Conservation (phyloP, 1,140 invertebrate species). For the Helicoverpa armigera region DNA sequence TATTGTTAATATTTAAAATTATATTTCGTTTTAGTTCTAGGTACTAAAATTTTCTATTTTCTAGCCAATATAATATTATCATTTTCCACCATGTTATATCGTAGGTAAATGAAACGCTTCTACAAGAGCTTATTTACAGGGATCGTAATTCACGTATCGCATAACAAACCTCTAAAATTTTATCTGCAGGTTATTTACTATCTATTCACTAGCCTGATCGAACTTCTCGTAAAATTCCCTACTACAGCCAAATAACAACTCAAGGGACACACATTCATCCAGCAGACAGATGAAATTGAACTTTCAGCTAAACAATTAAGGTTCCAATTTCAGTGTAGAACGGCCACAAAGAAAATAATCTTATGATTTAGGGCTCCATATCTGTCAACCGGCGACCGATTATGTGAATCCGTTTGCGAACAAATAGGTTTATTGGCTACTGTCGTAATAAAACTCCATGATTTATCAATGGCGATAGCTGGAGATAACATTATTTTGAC, state of each 20-base stretch:
- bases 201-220: slow-evolving; percentile 64
- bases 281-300: slow-evolving; percentile 35
- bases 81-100: background rate
- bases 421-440: slow-evolving; percentile 83
- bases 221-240: slow-evolving; percentile 70
- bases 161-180: slow-evolving; percentile 55
- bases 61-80: background rate
- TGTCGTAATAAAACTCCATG: slow-evolving; percentile 73
- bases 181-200: slow-evolving; percentile 65
- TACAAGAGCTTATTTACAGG: slow-evolving; percentile 12
- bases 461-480: slow-evolving; percentile 68
- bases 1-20: no score
- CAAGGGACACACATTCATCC: slow-evolving; percentile 44
- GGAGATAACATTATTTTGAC: slow-evolving; percentile 58
- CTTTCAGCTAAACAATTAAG: slow-evolving; percentile 48
- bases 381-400: slow-evolving; percentile 72
- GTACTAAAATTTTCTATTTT: background rate
- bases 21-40: slow-evolving; percentile 20
- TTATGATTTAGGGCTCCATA: slow-evolving; percentile 77
- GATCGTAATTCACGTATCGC: slow-evolving; percentile 24
- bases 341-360: slow-evolving; percentile 69
- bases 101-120: slow-evolving; percentile 10
- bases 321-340: slow-evolving; percentile 45
- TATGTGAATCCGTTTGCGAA: slow-evolving; percentile 76
- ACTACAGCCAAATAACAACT: slow-evolving; percentile 64